Percentiles rank a stretch among this genome's conserved stretches.
phyloP scores from a whole-genome alignment of 2,797 vertebrate genomes.

The Sebastes diaconus region DNA sequence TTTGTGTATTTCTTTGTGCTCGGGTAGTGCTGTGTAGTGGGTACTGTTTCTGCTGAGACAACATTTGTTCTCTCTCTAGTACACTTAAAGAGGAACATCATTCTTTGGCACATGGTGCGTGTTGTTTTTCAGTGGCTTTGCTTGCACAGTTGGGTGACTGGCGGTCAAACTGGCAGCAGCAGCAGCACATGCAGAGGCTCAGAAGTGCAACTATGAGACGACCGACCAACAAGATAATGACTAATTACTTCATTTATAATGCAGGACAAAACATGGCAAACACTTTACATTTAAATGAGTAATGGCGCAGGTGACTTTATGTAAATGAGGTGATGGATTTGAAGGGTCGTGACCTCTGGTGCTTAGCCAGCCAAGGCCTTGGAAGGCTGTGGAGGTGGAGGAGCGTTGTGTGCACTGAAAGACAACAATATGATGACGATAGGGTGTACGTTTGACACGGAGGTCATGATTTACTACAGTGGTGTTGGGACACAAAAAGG shows the following conservation, averaged over 20 bases:
- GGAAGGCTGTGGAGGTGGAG: not conserved
- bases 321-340: not conserved
- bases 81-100: not conserved
- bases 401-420: not conserved
- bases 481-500: not conserved
- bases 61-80: constrained; percentile 24
- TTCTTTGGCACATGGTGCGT: not conserved
- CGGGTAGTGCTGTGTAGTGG: not conserved
- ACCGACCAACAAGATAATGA: not conserved
- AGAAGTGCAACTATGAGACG: not conserved
- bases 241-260: not conserved
- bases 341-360: not conserved
- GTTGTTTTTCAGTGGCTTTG: constrained; percentile 28
- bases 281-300: not conserved
- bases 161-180: not conserved
- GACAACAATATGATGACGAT: not conserved
- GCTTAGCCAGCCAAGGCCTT: not conserved
- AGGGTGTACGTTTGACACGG: not conserved
- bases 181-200: constrained; percentile 8
- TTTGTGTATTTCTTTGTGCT: not conserved
- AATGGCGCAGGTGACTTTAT: not conserved
- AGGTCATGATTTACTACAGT: not conserved
- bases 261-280: not conserved
- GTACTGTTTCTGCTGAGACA: constrained; percentile 26
- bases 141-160: constrained; percentile 17